Percentiles rank a stretch among this genome's conserved stretches.
Evolutionary conservation across 2,797 vertebrate genomes (phyloP).

Genomic region (Decapterus maruadsi): DNA sequence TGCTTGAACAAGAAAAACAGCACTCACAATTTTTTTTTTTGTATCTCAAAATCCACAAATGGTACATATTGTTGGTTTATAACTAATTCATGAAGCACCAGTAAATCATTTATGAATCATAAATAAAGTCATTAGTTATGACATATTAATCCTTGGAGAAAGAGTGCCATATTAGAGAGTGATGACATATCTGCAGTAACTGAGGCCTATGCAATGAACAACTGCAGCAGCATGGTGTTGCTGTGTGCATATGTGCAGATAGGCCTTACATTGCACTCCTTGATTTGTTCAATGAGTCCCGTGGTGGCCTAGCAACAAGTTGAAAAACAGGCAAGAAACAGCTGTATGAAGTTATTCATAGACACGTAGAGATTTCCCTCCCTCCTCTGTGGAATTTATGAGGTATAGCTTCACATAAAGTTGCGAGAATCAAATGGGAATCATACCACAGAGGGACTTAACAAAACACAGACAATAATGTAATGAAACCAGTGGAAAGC

Average conservation of each 20-base stretch:
- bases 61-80: neutral
- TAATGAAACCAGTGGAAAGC: neutral
- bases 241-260: constrained; percentile 27
- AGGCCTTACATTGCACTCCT: constrained; percentile 27
- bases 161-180: neutral
- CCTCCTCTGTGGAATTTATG: neutral
- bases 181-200: neutral
- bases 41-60: neutral
- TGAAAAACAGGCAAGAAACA: neutral
- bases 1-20: neutral
- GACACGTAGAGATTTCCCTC: neutral
- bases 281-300: constrained; percentile 39
- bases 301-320: constrained; percentile 6
- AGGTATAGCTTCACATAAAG: neutral
- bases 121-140: neutral
- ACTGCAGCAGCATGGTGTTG: constrained; percentile 1
- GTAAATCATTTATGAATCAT: neutral
- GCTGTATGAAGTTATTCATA: constrained; percentile 6
- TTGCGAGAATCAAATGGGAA: neutral
- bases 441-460: too few relatives aligned
- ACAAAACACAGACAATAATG: neutral
- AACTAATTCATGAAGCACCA: neutral
- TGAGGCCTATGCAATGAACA: neutral
- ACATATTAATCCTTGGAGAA: too few relatives aligned
- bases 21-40: neutral